Evolutionary conservation across 1,140 invertebrate species (phyloP), one percentile per base, ranked within the genome.

Genomic region (Orius laevigatus): DNA sequence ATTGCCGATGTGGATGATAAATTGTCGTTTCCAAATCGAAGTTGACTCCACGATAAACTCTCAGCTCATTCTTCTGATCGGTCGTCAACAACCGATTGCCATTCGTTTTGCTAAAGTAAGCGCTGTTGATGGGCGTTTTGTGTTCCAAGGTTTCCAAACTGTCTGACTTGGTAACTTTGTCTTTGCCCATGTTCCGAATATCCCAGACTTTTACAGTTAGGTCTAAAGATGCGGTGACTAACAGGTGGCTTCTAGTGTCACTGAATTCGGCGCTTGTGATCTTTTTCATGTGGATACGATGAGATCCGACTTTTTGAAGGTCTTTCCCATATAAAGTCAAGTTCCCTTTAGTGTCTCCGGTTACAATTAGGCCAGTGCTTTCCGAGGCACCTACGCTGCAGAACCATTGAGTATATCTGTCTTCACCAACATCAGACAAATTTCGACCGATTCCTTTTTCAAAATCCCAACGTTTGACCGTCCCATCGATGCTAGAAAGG

Each of bases 1-100:
- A 56, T 14, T 53, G 49, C 10, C 55, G 34, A 43, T 56, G 55
- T 9, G 55, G 55, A 36, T 56, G 55, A 33, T 14, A 38, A 19
- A 56, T 56, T 2, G 31, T 36, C 5, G 38, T 48, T 45, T 54
- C 52, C 11, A 49, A 42, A 1, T 39, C 39, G 46, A 46, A 54
- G 4, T 43, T 14, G 1, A 53, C 47, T 5, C 18, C 50, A 15
- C 16, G 49, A 36, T 56, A 56, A 16, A 54, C 48, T 42, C 46
- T 33, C 16, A 56, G 18, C 25, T 54, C 42, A 20, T 36, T 31
- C 25, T 47, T 11, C 25, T 54, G 49, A 47, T 56, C 55, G n/a
- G 52, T 54, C 10, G 52, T 54, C 33, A 56, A 36, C 16, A 56
- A 35, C 16, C 52, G 18, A n/a, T 33, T 33, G 10, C 46, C 46